Evolutionary conservation across 2,113 vertebrate genomes (phyloP).

Genomic region (Lutjanus erythropterus): DNA sequence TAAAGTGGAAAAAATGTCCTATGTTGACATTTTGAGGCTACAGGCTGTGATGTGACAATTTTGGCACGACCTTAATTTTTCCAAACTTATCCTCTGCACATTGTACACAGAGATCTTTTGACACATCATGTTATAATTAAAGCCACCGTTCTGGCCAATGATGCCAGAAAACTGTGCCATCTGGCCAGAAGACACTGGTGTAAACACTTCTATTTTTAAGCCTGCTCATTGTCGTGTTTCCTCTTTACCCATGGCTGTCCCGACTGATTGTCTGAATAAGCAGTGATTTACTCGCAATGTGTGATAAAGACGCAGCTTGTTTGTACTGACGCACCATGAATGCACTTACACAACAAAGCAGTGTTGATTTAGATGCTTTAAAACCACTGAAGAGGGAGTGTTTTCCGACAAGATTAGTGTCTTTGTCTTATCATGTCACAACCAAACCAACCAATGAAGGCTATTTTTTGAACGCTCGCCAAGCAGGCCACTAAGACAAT

Average conservation of each 20-base stretch:
- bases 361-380: slow-evolving; percentile 34
- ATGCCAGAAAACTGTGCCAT: slow-evolving; percentile 1
- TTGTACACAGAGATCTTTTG: background rate
- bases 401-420: slow-evolving; percentile 17
- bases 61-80: background rate
- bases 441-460: slow-evolving; percentile 21
- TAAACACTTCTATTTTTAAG: background rate
- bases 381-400: background rate
- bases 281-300: slow-evolving; percentile 9
- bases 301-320: slow-evolving; percentile 24
- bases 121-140: background rate
- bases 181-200: background rate
- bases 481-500: background rate
- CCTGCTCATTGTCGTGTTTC: background rate
- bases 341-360: background rate
- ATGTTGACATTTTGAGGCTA: background rate
- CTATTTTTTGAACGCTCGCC: slow-evolving; percentile 12
- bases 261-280: slow-evolving; percentile 19
- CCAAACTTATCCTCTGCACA: background rate
- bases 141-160: background rate
- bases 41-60: background rate
- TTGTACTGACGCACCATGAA: slow-evolving; percentile 11
- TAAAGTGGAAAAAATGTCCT: background rate
- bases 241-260: slow-evolving; percentile 2
- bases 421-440: slow-evolving; percentile 28